Conservation (phyloP, 2,113 vertebrate genomes). For the Caranx ignobilis region DNA sequence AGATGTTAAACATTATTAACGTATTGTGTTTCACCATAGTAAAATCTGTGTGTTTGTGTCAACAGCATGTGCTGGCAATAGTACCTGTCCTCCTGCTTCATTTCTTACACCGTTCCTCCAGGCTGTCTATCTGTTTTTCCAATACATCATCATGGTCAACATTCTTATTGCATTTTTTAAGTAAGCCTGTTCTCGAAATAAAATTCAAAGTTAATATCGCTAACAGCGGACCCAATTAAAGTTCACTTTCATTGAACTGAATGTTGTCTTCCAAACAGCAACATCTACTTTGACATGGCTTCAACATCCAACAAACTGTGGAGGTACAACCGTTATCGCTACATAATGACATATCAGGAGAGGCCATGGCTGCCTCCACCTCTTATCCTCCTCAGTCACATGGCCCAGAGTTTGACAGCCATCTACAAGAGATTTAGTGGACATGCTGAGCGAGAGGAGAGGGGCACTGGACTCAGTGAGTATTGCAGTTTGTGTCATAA, state of each 20-base stretch:
- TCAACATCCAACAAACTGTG: constrained; percentile 93
- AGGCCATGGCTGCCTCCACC: constrained; percentile 96
- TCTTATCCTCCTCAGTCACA: constrained; percentile 90
- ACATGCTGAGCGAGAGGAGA: constrained; percentile 86
- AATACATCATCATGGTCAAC: constrained; percentile 99
- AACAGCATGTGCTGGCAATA: constrained; percentile 85
- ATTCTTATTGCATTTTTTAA: constrained; percentile 97
- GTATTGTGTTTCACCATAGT: background rate
- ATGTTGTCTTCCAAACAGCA: constrained; percentile 80
- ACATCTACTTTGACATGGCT: constrained; percentile 93
- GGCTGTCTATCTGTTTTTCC: constrained; percentile 97
- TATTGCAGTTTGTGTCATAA: constrained; percentile 27
- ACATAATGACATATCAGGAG: constrained; percentile 95
- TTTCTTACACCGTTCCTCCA: constrained; percentile 94
- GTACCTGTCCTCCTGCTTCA: constrained; percentile 89
- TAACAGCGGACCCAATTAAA: background rate
- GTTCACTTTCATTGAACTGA: background rate
- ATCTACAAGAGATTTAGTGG: constrained; percentile 80
- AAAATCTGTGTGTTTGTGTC: constrained; percentile 18
- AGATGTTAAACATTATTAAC: no score
- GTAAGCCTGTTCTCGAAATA: constrained; percentile 80
- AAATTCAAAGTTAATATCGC: background rate
- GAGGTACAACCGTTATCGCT: constrained; percentile 97
- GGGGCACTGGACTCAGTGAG: constrained; percentile 92
- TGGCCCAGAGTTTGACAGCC: constrained; percentile 81